These are phyloP conservation scores for Apodemus speciosus DNA, from an alignment of 2,113 vertebrate species.

Conservation along the genomic window DNA sequence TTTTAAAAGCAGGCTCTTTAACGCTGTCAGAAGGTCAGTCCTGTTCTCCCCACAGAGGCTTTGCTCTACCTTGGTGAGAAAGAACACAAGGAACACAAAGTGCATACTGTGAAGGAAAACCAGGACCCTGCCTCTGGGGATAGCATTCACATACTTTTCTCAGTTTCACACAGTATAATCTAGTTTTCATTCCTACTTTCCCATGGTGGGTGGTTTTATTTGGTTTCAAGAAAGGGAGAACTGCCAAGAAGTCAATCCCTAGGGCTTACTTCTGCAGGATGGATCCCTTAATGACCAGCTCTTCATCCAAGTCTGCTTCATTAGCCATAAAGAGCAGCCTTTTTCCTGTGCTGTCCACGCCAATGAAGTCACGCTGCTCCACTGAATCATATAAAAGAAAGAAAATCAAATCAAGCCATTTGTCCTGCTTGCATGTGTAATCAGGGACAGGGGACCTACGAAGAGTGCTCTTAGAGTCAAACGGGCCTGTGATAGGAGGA, in stretches of 20 bases:
- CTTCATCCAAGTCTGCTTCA: conserved; percentile 97
- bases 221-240: conserved; percentile 72
- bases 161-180: conserved; percentile 72
- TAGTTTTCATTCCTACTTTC: conserved; percentile 66
- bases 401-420: conserved; percentile 79
- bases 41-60: conserved; percentile 15
- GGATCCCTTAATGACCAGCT: conserved; percentile 94
- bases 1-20: not conserved
- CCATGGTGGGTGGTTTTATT: conserved; percentile 78
- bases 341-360: conserved; percentile 94
- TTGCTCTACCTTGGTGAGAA: conserved; percentile 20
- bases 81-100: conserved; percentile 56
- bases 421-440: conserved; percentile 48
- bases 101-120: conserved; percentile 53
- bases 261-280: conserved; percentile 94
- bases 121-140: conserved; percentile 36
- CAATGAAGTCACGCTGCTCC: conserved; percentile 98
- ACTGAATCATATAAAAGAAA: conserved; percentile 85
- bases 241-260: conserved; percentile 73
- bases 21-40: conserved; percentile 9
- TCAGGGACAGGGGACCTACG: conserved; percentile 47
- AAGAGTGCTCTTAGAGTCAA: conserved; percentile 50
- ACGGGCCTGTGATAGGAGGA: not conserved
- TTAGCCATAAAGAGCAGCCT: conserved; percentile 98
- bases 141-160: conserved; percentile 74